Evolutionary conservation across 1,140 invertebrate species (phyloP).

Genomic region (Ips nitidus): DNA sequence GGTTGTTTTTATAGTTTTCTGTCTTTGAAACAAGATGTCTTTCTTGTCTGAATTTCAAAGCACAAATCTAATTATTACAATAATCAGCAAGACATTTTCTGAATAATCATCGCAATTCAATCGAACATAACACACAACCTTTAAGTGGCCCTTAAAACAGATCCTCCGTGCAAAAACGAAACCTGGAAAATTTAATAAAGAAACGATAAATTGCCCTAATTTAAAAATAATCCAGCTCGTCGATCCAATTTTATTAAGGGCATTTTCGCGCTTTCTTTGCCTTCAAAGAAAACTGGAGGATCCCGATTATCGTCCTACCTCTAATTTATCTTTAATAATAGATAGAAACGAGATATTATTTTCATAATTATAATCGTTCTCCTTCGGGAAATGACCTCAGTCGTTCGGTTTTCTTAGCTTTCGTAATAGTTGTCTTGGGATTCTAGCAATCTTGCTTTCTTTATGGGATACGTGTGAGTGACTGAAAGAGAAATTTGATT

Average conservation of each 20-base stretch:
- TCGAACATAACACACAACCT: no score
- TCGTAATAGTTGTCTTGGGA: constrained; percentile 12
- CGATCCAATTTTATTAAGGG: constrained; percentile 1
- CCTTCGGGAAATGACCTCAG: constrained; percentile 25
- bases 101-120: no score
- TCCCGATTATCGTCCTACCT: constrained; percentile 7
- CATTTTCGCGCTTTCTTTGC: not conserved
- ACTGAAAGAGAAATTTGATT: not conserved
- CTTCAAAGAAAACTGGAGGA: not conserved
- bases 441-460: constrained; percentile 22
- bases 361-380: constrained; percentile 26
- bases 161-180: no score
- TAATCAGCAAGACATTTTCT: no score
- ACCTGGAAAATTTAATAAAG: not conserved
- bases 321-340: constrained; percentile 23
- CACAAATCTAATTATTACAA: no score
- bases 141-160: no score
- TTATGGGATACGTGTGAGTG: not conserved
- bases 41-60: no score
- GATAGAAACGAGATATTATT: constrained; percentile 30
- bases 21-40: no score
- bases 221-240: constrained; percentile 5
- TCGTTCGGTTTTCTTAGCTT: constrained; percentile 10
- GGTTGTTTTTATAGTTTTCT: no score
- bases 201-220: constrained; percentile 2